Base-by-base conservation (phyloP, 2,797 vertebrate species). In the Somateria mollissima region DNA sequence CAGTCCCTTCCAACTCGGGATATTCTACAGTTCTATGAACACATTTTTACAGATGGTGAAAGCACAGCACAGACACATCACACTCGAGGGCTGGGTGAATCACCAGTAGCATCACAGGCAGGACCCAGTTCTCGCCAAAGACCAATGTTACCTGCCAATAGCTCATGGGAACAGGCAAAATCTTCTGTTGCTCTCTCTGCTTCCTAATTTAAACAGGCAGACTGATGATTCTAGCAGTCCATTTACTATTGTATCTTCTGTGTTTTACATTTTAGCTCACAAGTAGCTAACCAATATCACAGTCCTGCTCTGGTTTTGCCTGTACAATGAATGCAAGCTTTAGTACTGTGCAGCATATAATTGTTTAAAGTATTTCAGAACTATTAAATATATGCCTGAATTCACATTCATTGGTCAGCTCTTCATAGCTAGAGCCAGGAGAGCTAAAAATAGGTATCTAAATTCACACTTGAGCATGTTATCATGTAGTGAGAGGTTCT, bases 381-480 rank as follows among this genome's bases (percentile, higher is more conserved):
- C 13, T 6, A 56, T 60, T 74, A 67, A 85, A 67, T 81, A 91
- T 84, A 76, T 67, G 10, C 17, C 30, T 91, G 80, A 47, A 70
- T 91, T 91, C 56, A 79, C 60, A 64, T 78, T 86, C 37, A 39
- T 69, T 92, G 90, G 56, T 86, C 47, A 58, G 32, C 45, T 94
- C 11, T n/a, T 64, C 56, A 71, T 4, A 80, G 49, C 18, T 61
- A 45, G 30, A 65, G 58, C 60, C 39, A 92, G 24, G 30, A 78
- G 18, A 92, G 24, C 62, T 92, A 75, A 84, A 88, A 24, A 25
- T 22, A 66, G 32, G 13, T 73, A 64, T 47, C 65, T 77, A 27
- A 81, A 82, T 71, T 74, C 67, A n/a, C 54, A 69, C 10, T 70
- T 71, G 30, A 49, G 24, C 32, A 34, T 2, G 4, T 34, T 74